phyloP scores from a whole-genome alignment of 2,888 invertebrate species.

The Drosophila melanocephala region DNA sequence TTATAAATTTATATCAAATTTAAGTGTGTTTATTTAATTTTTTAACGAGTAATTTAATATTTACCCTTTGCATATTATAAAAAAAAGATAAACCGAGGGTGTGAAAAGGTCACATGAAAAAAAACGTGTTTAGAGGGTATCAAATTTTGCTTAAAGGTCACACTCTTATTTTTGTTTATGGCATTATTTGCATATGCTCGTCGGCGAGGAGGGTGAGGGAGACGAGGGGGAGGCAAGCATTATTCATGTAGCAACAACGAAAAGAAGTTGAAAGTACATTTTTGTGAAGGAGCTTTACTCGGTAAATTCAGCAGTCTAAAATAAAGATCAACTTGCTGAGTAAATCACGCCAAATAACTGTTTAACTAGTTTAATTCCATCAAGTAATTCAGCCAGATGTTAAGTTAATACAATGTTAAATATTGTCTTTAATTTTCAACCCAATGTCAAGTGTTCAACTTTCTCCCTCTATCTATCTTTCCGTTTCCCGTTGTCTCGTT shows the following conservation, averaged over 20 bases:
- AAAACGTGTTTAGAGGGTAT: constrained; percentile 21
- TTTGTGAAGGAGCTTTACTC: constrained; percentile 66
- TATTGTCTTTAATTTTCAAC: constrained; percentile 15
- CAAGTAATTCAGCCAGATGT: not conserved
- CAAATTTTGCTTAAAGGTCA: constrained; percentile 27
- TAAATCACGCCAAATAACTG: constrained; percentile 6
- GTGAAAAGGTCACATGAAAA: not conserved
- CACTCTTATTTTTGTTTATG: constrained; percentile 47
- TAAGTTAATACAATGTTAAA: not conserved
- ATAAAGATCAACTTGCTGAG: constrained; percentile 2
- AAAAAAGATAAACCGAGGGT: too few species aligned
- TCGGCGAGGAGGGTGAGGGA: not conserved
- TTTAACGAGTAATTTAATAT: not conserved
- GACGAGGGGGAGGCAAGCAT: constrained; percentile 28
- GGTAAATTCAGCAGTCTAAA: constrained; percentile 20
- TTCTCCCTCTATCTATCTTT: not conserved
- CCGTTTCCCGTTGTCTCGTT: not conserved
- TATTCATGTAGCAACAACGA: constrained; percentile 39
- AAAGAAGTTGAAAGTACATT: constrained; percentile 54
- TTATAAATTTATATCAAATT: not conserved
- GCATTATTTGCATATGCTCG: constrained; percentile 68
- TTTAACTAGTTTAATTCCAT: not conserved
- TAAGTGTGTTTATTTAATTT: not conserved
- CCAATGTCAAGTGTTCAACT: constrained; percentile 16
- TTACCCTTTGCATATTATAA: not conserved